Conservation (phyloP, 2,113 vertebrate genomes). For the Bubo blakistoni region DNA sequence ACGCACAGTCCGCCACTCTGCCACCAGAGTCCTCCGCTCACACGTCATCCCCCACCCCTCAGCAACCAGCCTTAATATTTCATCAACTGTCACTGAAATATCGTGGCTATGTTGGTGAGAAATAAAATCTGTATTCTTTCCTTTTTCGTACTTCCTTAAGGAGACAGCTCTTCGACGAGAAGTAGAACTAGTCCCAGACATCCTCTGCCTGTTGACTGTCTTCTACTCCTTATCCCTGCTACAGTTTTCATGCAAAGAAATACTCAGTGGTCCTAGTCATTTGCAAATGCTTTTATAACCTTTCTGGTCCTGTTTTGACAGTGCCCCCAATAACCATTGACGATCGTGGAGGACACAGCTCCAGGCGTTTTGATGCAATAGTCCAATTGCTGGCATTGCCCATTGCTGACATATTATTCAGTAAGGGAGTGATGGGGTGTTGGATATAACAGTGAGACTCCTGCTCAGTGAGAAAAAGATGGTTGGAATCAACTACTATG, state of each 20-base stretch:
- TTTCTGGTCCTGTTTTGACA: not conserved
- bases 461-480: not conserved
- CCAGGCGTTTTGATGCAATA: not conserved
- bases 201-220: not conserved
- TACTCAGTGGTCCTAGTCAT: not conserved
- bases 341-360: not conserved
- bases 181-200: not conserved
- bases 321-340: not conserved
- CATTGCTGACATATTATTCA: not conserved
- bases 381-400: not conserved
- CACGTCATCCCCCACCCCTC: too few relatives aligned
- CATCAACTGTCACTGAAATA: not conserved
- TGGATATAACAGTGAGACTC: not conserved
- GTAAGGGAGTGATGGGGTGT: not conserved
- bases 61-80: not conserved
- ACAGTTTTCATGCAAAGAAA: not conserved
- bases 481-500: not conserved
- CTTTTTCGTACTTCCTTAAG: not conserved
- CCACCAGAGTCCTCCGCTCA: not conserved
- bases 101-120: not conserved
- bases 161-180: not conserved
- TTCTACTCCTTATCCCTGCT: not conserved
- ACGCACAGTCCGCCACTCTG: rapidly evolving
- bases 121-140: not conserved
- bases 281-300: not conserved